A percentile compares a stretch with the other conserved stretches of the same genome.
Evolutionary conservation across 2,888 invertebrate genomes (phyloP).

Genomic region (Acanthococcus lagerstroemiae): DNA sequence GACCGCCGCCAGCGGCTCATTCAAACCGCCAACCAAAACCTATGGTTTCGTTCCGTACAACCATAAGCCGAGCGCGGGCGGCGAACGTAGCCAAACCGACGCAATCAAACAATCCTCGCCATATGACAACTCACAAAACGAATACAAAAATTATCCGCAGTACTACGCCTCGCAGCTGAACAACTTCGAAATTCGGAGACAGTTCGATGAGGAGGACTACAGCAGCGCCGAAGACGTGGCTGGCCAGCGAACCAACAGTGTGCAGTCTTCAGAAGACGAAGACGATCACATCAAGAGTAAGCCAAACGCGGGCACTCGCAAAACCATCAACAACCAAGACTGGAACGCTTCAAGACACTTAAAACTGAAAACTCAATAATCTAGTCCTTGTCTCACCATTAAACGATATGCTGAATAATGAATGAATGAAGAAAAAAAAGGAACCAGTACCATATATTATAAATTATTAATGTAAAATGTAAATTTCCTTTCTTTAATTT

Average conservation of each 20-base stretch:
- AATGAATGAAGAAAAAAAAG: conserved; percentile 2
- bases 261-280: too few relatives aligned
- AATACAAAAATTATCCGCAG: conserved; percentile 14
- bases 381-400: conserved; percentile 28
- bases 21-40: conserved; percentile 31
- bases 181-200: conserved; percentile 22
- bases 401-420: not conserved
- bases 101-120: not conserved
- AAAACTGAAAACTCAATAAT: conserved; percentile 12
- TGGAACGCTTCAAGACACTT: conserved; percentile 8
- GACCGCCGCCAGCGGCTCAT: conserved; percentile 19
- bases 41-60: conserved; percentile 24
- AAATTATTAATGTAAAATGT: conserved; percentile 20
- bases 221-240: not conserved
- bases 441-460: conserved; percentile 29
- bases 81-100: not conserved
- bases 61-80: conserved; percentile 3
- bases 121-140: not conserved
- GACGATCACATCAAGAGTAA: not conserved
- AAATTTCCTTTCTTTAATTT: conserved; percentile 10
- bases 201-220: conserved; percentile 5
- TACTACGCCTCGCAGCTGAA: conserved; percentile 24
- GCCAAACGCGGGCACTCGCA: not conserved
- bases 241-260: not conserved
- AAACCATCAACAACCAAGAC: not conserved